These are phyloP conservation scores for Paradoxurus hermaphroditus DNA, from an alignment of 2,113 vertebrate species.

Conservation along the genomic window DNA sequence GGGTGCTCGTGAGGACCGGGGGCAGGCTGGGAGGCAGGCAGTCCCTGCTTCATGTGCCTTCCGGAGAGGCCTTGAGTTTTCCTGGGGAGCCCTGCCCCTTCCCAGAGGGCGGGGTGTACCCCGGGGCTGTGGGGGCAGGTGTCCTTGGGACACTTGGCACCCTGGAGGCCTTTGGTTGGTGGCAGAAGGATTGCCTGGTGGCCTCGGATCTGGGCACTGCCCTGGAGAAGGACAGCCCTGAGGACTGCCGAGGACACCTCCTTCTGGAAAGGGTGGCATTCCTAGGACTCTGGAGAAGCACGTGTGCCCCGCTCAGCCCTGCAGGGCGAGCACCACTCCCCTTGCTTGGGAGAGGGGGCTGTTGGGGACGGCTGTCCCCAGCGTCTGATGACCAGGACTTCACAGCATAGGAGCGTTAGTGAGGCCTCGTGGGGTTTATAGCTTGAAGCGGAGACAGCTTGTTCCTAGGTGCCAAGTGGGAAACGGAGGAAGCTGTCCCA, in stretches of 20 bases:
- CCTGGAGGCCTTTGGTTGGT: neutral
- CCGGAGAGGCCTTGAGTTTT: neutral
- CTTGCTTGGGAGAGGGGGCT: neutral
- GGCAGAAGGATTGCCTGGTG: neutral
- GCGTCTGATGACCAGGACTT: neutral
- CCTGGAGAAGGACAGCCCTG: neutral
- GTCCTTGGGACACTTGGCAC: neutral
- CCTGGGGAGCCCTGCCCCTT: neutral
- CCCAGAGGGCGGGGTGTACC: accelerated
- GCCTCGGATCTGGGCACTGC: neutral
- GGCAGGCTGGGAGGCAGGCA: neutral
- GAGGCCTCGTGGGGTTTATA: neutral
- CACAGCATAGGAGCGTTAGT: neutral
- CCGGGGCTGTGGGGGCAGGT: neutral
- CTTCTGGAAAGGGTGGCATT: neutral
- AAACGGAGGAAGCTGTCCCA: neutral
- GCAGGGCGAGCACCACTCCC: neutral
- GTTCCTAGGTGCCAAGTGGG: neutral
- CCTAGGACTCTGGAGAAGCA: too few relatives aligned
- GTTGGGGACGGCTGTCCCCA: neutral
- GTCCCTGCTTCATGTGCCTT: neutral
- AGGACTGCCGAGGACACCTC: neutral
- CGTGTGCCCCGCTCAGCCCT: neutral
- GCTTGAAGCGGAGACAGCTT: neutral
- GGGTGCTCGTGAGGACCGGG: too few relatives aligned